phyloP scores from a whole-genome alignment of 2,113 vertebrate genomes.

The Chamaetylas fuelleborni region DNA sequence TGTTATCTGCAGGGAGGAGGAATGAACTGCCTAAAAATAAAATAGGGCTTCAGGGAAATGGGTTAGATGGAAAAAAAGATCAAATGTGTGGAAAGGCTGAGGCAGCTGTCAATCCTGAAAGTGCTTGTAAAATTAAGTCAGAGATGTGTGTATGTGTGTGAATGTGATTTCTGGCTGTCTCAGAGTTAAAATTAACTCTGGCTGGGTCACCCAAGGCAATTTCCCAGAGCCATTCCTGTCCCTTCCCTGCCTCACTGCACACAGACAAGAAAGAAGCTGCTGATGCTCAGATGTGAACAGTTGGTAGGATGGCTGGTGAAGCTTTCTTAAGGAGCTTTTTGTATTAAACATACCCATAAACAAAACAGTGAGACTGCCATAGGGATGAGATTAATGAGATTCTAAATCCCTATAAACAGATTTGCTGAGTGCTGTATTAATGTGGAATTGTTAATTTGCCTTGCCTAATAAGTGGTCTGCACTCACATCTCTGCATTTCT shows the following conservation, averaged over 20 bases:
- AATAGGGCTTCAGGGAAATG: rapidly evolving
- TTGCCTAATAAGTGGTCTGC: not conserved
- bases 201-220: constrained; percentile 27
- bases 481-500: not conserved
- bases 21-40: not conserved
- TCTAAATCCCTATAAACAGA: constrained; percentile 60
- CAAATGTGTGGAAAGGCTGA: not conserved
- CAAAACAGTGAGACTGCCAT: constrained; percentile 21
- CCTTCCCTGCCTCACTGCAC: not conserved
- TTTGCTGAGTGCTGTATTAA: constrained; percentile 28
- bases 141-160: not conserved
- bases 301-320: constrained; percentile 29
- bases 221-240: constrained; percentile 1
- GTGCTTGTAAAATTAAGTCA: not conserved
- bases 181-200: not conserved
- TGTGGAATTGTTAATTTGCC: constrained; percentile 60
- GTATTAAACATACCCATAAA: constrained; percentile 43
- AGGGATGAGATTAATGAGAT: constrained; percentile 65
- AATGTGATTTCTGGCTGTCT: not conserved
- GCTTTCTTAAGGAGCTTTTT: constrained; percentile 59
- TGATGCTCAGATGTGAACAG: not conserved
- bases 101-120: not conserved
- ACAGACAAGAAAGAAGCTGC: not conserved
- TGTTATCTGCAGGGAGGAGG: not conserved
- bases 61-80: not conserved